A percentile compares a stretch with the other conserved stretches of the same genome.
Conservation (phyloP, 2,797 vertebrate genomes). For the Podarcis siculus region DNA sequence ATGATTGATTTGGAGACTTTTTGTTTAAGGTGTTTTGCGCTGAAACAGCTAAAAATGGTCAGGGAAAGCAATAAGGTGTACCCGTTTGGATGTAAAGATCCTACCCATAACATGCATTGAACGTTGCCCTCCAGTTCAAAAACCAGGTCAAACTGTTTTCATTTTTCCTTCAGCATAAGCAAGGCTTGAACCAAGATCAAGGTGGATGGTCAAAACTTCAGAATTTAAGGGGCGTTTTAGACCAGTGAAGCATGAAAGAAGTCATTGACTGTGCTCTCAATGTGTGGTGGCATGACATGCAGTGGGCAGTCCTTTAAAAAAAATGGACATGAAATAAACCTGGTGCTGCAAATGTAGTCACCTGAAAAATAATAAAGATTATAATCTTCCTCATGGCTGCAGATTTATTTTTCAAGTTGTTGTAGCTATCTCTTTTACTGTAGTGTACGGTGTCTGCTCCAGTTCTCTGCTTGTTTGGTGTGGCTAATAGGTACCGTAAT, state of each 20-base stretch:
- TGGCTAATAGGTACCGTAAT: not conserved
- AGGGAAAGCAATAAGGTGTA: conserved; percentile 11
- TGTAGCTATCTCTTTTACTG: not conserved
- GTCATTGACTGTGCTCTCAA: not conserved
- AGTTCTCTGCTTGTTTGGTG: not conserved
- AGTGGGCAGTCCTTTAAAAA: not conserved
- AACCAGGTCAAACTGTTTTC: not conserved
- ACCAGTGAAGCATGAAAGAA: not conserved
- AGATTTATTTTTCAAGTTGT: not conserved
- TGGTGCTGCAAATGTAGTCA: not conserved
- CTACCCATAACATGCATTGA: not conserved
- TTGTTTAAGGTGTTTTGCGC: not conserved
- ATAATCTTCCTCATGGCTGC: not conserved
- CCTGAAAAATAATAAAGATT: not conserved
- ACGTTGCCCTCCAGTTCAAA: conserved; percentile 11
- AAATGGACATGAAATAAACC: not conserved
- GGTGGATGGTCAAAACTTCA: not conserved
- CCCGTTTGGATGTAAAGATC: conserved; percentile 18
- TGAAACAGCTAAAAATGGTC: not conserved
- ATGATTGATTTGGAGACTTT: not conserved
- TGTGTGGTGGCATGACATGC: not conserved
- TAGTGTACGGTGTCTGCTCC: not conserved
- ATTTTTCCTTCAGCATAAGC: not conserved
- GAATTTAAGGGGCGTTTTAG: not conserved
- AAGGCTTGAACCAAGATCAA: not conserved